Evolutionary conservation across 2,797 vertebrate genomes (phyloP).

Genomic region (Monodelphis domestica): DNA sequence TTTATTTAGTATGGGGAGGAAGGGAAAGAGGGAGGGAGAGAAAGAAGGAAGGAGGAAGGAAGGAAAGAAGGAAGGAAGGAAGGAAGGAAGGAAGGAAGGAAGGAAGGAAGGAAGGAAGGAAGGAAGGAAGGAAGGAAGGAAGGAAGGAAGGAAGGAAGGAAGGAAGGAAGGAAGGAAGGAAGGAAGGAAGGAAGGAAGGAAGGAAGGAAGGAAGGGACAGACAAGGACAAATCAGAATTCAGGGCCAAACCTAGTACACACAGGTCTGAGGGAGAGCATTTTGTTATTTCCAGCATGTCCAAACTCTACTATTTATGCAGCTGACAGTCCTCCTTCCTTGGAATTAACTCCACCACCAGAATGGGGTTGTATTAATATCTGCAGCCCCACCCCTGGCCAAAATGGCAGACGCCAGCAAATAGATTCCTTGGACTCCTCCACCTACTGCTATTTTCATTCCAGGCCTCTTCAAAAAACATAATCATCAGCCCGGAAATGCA

Average conservation of each 20-base stretch:
- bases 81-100: too few species aligned
- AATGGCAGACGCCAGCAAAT: conserved; percentile 75
- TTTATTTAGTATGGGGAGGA: too few species aligned
- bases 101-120: too few species aligned
- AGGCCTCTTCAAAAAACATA: conserved; percentile 83
- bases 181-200: too few species aligned
- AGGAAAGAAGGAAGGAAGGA: accelerated
- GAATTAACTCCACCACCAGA: conserved; percentile 58
- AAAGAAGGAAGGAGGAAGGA: not conserved
- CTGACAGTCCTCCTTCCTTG: conserved; percentile 50
- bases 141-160: too few species aligned
- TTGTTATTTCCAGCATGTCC: conserved; percentile 52
- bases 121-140: too few species aligned
- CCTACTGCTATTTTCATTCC: conserved; percentile 78
- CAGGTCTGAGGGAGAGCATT: not conserved
- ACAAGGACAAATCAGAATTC: conserved; percentile 23
- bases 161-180: too few species aligned
- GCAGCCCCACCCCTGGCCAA: conserved; percentile 72
- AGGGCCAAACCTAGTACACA: conserved; percentile 17
- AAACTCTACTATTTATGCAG: conserved; percentile 62
- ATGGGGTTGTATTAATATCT: conserved; percentile 76
- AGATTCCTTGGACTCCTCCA: conserved; percentile 73
- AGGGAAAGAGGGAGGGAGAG: not conserved
- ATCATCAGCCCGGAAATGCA: conserved; percentile 83
- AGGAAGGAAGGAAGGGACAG: not conserved